Evolutionary conservation across 2,797 vertebrate species (phyloP).

Genomic region (Agapornis canus): DNA sequence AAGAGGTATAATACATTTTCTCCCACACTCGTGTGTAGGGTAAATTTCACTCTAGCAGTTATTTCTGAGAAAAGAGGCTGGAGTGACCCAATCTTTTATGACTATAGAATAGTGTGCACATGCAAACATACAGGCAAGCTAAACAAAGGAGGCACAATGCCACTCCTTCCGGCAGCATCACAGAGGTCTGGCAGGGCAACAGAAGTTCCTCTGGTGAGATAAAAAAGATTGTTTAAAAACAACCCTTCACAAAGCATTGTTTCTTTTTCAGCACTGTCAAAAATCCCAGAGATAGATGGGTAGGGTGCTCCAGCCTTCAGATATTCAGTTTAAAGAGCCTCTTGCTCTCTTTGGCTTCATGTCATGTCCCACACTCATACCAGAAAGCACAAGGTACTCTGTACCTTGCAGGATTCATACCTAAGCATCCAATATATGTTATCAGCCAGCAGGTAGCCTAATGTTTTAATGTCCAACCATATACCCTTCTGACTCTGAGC

Average conservation of each 20-base stretch:
- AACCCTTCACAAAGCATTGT: background rate
- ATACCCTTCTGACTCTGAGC: background rate
- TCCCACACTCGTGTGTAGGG: background rate
- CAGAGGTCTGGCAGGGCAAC: background rate
- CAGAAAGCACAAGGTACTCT: background rate
- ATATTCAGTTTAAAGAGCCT: background rate
- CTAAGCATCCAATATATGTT: background rate
- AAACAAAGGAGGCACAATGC: background rate
- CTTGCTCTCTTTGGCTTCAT: background rate
- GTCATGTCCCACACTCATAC: background rate
- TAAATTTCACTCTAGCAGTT: background rate
- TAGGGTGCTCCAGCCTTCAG: background rate
- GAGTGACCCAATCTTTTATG: background rate
- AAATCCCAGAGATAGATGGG: background rate
- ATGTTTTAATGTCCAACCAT: background rate
- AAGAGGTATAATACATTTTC: background rate
- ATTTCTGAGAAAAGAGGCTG: background rate
- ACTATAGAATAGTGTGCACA: background rate
- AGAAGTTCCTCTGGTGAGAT: background rate
- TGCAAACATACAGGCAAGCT: background rate
- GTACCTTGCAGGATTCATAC: background rate
- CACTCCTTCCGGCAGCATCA: background rate
- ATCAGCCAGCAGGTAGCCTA: background rate
- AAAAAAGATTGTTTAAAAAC: background rate
- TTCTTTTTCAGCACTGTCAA: background rate